Evolutionary conservation across 2,888 invertebrate genomes (phyloP).

Genomic region (Unio pictorum): DNA sequence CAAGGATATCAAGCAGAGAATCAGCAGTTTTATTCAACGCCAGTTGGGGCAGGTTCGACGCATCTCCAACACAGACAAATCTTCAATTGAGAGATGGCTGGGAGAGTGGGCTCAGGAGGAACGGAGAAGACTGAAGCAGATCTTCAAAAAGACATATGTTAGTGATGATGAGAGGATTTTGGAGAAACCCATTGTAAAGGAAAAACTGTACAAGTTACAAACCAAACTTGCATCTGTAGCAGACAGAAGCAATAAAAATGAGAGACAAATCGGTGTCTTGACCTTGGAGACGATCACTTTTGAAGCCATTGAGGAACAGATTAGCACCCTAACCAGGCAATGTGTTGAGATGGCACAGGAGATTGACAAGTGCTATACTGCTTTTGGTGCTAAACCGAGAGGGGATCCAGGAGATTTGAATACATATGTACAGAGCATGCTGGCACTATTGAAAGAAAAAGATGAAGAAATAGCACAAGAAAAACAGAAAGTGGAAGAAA

Average conservation of each 20-base stretch:
- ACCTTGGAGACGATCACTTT: slow-evolving; percentile 9
- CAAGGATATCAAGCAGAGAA: slow-evolving; percentile 20
- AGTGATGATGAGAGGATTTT: background rate
- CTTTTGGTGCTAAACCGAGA: slow-evolving; percentile 2
- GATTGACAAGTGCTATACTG: slow-evolving; percentile 10
- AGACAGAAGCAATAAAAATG: background rate
- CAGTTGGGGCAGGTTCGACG: slow-evolving; percentile 26
- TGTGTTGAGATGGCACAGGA: slow-evolving; percentile 11
- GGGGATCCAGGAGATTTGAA: no score
- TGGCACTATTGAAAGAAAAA: background rate
- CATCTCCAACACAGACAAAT: slow-evolving; percentile 26
- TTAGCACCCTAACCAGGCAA: slow-evolving; percentile 3
- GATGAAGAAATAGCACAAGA: slow-evolving; percentile 15
- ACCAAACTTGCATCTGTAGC: background rate
- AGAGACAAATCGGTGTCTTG: background rate
- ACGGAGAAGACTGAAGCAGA: slow-evolving; percentile 17
- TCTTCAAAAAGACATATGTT: slow-evolving; percentile 5
- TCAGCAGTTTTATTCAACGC: slow-evolving; percentile 18
- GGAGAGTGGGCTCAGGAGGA: slow-evolving; percentile 27
- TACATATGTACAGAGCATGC: no score
- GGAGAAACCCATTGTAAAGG: slow-evolving; percentile 6
- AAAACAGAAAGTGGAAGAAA: slow-evolving; percentile 14
- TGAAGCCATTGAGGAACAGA: slow-evolving; percentile 4
- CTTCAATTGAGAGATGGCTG: slow-evolving; percentile 28
- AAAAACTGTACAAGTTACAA: slow-evolving; percentile 1